These are phyloP conservation scores for Cybosia mesomella DNA, from an alignment of 2,888 invertebrate species.

Conservation along the genomic window DNA sequence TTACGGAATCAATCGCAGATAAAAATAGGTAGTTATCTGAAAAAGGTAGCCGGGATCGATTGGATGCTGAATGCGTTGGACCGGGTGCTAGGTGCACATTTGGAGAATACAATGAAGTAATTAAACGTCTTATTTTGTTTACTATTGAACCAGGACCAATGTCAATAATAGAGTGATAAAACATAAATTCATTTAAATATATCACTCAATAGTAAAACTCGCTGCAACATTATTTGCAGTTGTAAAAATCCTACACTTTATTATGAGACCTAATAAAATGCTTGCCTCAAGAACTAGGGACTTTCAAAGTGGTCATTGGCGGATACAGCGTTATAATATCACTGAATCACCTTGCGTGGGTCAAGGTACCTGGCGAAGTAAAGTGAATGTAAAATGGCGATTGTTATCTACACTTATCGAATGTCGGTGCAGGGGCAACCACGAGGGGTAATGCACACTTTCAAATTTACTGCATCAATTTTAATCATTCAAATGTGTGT, in stretches of 20 bases:
- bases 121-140: background rate
- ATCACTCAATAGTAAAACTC: conserved; percentile 16
- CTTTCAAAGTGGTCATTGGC: conserved; percentile 81
- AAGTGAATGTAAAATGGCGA: conserved; percentile 83
- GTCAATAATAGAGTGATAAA: background rate
- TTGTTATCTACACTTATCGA: conserved; percentile 68
- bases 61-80: too few relatives aligned
- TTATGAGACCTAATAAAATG: conserved; percentile 49
- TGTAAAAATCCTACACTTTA: conserved; percentile 32
- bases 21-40: too few relatives aligned
- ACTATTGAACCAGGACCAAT: background rate
- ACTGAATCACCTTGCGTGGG: conserved; percentile 84
- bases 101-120: background rate
- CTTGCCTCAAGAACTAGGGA: conserved; percentile 70
- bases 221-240: conserved; percentile 21
- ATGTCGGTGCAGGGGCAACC: conserved; percentile 43
- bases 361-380: conserved; percentile 80
- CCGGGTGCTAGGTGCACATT: too few relatives aligned
- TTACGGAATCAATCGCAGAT: conserved; percentile 21
- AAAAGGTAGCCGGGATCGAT: too few relatives aligned
- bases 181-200: background rate
- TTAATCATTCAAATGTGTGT: conserved; percentile 29
- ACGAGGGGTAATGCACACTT: conserved; percentile 43
- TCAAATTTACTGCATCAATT: conserved; percentile 44
- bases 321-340: conserved; percentile 77